A percentile compares a stretch with the other conserved stretches of the same genome.
Conservation (phyloP, 2,888 invertebrate species). For the Quadriops clusia region DNA sequence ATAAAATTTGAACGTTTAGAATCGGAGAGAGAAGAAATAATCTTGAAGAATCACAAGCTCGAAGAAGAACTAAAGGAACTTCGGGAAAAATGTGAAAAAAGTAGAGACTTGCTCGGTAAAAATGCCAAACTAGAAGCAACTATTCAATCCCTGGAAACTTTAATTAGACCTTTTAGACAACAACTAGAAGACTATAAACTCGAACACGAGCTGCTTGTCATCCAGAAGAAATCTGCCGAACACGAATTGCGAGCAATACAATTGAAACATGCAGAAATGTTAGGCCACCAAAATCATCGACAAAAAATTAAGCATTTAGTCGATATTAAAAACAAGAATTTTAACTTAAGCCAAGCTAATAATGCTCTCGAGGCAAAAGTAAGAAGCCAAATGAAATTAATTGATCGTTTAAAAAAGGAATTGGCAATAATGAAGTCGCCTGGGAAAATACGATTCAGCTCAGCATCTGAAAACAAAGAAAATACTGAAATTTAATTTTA, state of each 20-base stretch:
- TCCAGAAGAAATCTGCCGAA: slow-evolving; percentile 32
- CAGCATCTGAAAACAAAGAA: too few species aligned
- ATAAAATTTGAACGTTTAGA: slow-evolving; percentile 12
- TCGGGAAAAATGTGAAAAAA: slow-evolving; percentile 2
- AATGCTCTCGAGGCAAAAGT: too few species aligned
- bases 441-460: too few species aligned
- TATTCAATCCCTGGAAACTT: slow-evolving; percentile 21
- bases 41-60: slow-evolving; percentile 8
- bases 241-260: slow-evolving; percentile 41
- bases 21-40: too few species aligned
- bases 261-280: slow-evolving; percentile 44
- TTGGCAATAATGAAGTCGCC: too few species aligned
- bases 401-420: too few species aligned
- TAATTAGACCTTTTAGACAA: slow-evolving; percentile 34
- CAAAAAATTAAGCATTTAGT: slow-evolving; percentile 49
- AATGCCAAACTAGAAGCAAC: slow-evolving; percentile 15
- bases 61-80: background rate
- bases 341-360: too few species aligned
- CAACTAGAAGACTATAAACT: slow-evolving; percentile 39
- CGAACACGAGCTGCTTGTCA: slow-evolving; percentile 34
- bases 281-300: slow-evolving; percentile 54
- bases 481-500: too few species aligned
- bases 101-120: slow-evolving; percentile 2
- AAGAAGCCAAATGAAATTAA: too few species aligned
- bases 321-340: slow-evolving; percentile 37